Conservation (phyloP, 2,797 vertebrate genomes). For the Dendrocincla tyrannina region DNA sequence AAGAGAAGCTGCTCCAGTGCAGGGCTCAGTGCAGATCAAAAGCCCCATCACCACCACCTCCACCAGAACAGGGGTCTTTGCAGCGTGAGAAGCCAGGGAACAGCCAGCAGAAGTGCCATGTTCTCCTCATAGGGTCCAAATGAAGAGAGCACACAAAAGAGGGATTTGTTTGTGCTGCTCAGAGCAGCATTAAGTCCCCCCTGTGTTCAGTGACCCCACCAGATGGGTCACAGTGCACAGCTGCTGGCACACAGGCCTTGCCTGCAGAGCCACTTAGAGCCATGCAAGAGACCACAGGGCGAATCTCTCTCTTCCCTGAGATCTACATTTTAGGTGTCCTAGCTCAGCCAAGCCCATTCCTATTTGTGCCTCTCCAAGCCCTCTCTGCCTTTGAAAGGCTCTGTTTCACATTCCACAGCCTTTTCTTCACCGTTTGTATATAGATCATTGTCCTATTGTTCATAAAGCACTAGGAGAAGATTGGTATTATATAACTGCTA, state of each 20-base stretch:
- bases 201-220: neutral
- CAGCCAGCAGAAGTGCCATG: neutral
- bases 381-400: neutral
- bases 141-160: neutral
- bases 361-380: neutral
- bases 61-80: neutral
- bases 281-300: neutral
- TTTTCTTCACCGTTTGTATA: neutral
- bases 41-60: neutral
- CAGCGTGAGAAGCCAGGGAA: neutral
- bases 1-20: neutral
- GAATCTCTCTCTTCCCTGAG: neutral
- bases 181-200: neutral
- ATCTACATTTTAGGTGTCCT: neutral
- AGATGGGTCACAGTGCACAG: neutral
- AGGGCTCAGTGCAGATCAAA: neutral
- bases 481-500: conserved; percentile 8
- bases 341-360: neutral
- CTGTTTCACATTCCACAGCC: neutral
- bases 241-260: neutral
- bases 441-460: neutral
- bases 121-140: neutral
- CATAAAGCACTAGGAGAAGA: neutral
- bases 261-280: neutral
- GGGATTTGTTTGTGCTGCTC: neutral